phyloP scores from a whole-genome alignment of 2,888 invertebrate species.

The Habroteleia sp. region DNA sequence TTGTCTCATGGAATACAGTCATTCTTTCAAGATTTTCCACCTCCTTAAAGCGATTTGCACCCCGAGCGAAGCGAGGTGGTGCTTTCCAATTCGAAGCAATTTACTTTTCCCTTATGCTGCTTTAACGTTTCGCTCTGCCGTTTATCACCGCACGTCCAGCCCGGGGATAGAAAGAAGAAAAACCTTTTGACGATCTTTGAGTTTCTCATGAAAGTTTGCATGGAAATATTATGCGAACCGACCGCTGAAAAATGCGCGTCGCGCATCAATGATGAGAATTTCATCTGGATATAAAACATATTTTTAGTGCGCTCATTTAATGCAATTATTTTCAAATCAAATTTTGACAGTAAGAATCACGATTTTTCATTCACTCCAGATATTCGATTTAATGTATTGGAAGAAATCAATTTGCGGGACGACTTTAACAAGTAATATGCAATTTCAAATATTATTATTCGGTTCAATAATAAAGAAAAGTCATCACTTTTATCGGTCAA shows the following conservation, averaged over 20 bases:
- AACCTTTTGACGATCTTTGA: slow-evolving; percentile 59
- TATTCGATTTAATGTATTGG: background rate
- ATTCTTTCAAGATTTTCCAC: slow-evolving; percentile 56
- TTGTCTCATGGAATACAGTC: slow-evolving; percentile 24
- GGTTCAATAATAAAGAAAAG: too few species aligned
- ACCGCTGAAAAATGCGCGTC: slow-evolving; percentile 44
- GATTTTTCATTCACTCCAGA: background rate
- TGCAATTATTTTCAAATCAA: slow-evolving; percentile 2
- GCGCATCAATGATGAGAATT: slow-evolving; percentile 8
- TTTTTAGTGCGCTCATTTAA: slow-evolving; percentile 9
- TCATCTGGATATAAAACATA: slow-evolving; percentile 23
- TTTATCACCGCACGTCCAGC: slow-evolving; percentile 63
- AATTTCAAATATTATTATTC: too few species aligned
- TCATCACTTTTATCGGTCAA: too few species aligned
- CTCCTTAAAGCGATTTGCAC: slow-evolving; percentile 63
- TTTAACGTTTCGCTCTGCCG: slow-evolving; percentile 60
- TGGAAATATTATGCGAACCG: slow-evolving; percentile 56
- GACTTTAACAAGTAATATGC: too few species aligned
- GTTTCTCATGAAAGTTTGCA: slow-evolving; percentile 58
- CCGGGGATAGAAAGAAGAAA: slow-evolving; percentile 31
- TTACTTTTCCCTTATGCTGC: slow-evolving; percentile 65
- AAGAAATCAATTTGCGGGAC: too few species aligned
- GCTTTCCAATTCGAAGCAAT: slow-evolving; percentile 63
- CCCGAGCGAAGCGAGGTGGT: slow-evolving; percentile 35
- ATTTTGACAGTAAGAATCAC: background rate